Evolutionary conservation across 2,888 invertebrate genomes (phyloP), one percentile per base, ranked within the genome.

Genomic region (Aleiodes alternator): DNA sequence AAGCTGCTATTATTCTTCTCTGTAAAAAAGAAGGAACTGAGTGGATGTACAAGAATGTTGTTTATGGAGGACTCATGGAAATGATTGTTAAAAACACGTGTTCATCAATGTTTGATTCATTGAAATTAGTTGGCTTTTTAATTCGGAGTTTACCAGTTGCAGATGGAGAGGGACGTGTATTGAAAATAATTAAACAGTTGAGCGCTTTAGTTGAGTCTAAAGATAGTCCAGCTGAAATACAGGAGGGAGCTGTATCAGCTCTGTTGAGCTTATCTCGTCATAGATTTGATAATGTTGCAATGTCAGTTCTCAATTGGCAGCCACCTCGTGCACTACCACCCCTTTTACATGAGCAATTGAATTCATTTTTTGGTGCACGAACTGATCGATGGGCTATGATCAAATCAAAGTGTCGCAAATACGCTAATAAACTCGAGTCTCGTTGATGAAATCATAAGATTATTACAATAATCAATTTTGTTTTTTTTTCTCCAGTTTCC

Each of bases 1-100:
- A 86, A 72, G 82, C 83, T 4, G 85, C 86, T n/a, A 80, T 91
- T 71, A 82, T 90, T 72, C 80, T 91, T 14, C 80, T 90, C 55
- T 87, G 90, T 11, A 91, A 90, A 80, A 88, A 86, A 80, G 84
- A 88, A 80, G 88, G 90, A 1, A 76, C 84, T 0, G 79, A 80
- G 9, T 91, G 90, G 90, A 83, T 90, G 3, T 83, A 87, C 69
- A 82, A 87, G n/a, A 87, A 90, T 82, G 83, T 91, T 16, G 81
- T 89, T 66, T 70, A 79, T 14, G 78, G 79, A 23, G 79, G 79
- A 70, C 71, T 89, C 12, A 76, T 85, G 69, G 78, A 82, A 9
- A 83, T 87, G 76, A 86, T 88, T 31, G 80, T 87, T 16, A 78
- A 78, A n/a, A 75, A 81, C 43, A 78, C 73, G 66, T 81, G 84